Evolutionary conservation across 2,888 invertebrate genomes (phyloP).

Genomic region (Hemicrepidius hirtus): DNA sequence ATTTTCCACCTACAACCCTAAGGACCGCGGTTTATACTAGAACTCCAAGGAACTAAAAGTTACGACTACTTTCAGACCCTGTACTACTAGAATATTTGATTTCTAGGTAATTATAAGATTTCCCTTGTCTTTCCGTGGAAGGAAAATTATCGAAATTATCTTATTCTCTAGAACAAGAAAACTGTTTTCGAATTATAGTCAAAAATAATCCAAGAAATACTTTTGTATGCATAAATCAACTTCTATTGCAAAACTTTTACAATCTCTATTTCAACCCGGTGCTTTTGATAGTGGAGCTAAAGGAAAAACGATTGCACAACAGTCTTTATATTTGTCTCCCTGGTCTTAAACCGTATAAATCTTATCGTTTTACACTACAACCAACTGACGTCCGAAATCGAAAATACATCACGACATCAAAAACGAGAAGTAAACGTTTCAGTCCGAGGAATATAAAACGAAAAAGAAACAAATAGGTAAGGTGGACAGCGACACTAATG

Average conservation of each 20-base stretch:
- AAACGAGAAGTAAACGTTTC: constrained; percentile 5
- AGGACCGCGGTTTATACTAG: constrained; percentile 17
- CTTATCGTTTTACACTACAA: constrained; percentile 1
- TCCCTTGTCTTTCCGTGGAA: no score
- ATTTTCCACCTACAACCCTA: constrained; percentile 5
- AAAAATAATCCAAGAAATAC: no score
- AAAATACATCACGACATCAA: constrained; percentile 6
- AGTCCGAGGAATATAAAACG: not conserved
- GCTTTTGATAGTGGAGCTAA: not conserved
- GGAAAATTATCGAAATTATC: no score
- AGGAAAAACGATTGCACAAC: not conserved
- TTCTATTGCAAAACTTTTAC: constrained; percentile 5
- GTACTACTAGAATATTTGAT: constrained; percentile 13
- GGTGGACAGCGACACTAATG: constrained; percentile 21
- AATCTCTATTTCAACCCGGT: constrained; percentile 1
- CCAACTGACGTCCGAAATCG: constrained; percentile 15
- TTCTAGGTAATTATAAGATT: constrained; percentile 2
- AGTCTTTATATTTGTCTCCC: not conserved
- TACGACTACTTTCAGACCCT: constrained; percentile 12
- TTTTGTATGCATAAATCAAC: not conserved
- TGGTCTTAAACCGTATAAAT: not conserved
- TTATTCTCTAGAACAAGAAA: no score
- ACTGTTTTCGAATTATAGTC: no score
- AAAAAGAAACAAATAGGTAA: constrained; percentile 7
- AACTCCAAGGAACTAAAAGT: constrained; percentile 29